Percentiles rank a stretch among this genome's conserved stretches.
Conservation (phyloP, 64 coral and sea anemone species). For the Dendronephthya gigantea region DNA sequence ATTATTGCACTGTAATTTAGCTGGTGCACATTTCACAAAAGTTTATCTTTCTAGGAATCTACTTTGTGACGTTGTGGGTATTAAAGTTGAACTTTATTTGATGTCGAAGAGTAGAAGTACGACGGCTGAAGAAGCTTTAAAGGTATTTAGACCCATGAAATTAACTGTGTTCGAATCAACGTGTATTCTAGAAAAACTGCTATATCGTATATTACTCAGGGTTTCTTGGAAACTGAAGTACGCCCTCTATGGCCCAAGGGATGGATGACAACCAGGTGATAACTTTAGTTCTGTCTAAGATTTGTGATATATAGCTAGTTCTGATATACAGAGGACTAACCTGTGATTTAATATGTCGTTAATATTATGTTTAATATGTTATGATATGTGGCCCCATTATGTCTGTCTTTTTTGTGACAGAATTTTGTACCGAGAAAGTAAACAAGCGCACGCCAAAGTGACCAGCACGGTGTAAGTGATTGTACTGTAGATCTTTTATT, state of each 20-base stretch:
- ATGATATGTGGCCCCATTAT: too few relatives aligned
- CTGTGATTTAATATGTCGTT: too few relatives aligned
- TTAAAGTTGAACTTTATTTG: slow-evolving; percentile 76
- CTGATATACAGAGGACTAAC: too few relatives aligned
- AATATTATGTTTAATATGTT: too few relatives aligned
- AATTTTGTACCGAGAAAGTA: slow-evolving; percentile 86
- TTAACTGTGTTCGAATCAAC: background rate
- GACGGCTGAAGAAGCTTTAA: slow-evolving; percentile 79
- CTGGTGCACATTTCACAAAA: background rate
- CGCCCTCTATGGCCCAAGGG: slow-evolving; percentile 92
- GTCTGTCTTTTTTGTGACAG: slow-evolving; percentile 21
- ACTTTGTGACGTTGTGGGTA: slow-evolving; percentile 74
- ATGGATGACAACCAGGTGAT: slow-evolving; percentile 91
- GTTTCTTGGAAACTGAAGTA: slow-evolving; percentile 93
- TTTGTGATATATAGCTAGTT: too few relatives aligned
- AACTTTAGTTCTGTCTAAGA: background rate
- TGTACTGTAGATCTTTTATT: too few relatives aligned
- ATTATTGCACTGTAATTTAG: too few relatives aligned
- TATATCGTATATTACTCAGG: slow-evolving; percentile 23
- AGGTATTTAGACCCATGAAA: slow-evolving; percentile 31
- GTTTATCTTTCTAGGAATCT: slow-evolving; percentile 35
- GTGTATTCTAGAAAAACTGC: too few relatives aligned
- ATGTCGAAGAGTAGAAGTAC: slow-evolving; percentile 86
- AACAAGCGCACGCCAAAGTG: slow-evolving; percentile 58
- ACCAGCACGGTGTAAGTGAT: slow-evolving; percentile 82